Evolutionary conservation across 30 jellyfish, hydroid and myxozoan genomes (phyloP).

Genomic region (Cassiopea andromeda): DNA sequence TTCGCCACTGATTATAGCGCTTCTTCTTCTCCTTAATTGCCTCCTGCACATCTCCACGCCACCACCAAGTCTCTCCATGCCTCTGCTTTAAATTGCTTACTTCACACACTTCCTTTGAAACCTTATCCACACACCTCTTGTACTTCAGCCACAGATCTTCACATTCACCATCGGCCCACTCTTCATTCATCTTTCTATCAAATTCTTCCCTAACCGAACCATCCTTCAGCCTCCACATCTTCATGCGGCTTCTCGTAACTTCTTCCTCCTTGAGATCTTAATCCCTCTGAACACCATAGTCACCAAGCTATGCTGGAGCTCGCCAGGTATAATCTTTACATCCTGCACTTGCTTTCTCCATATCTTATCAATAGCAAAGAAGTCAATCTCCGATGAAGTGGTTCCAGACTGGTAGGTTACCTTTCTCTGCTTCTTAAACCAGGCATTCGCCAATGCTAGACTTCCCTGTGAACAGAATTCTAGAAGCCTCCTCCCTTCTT

Average conservation of each 20-base stretch:
- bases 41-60: conserved; percentile 8
- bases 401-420: conserved; percentile 32
- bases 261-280: not conserved
- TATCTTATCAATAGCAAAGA: not conserved
- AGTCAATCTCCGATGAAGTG: conserved; percentile 20
- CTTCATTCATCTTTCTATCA: not conserved
- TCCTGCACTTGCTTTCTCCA: conserved; percentile 1
- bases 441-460: conserved; percentile 27
- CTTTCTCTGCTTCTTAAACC: not conserved
- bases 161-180: not conserved
- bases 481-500: conserved; percentile 30
- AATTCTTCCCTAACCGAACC: conserved; percentile 6
- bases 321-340: conserved; percentile 43
- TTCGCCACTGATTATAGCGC: not conserved
- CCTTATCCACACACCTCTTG: not conserved
- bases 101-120: conserved; percentile 6
- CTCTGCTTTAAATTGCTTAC: conserved; percentile 6
- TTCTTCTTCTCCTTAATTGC: conserved; percentile 9
- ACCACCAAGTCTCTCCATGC: conserved; percentile 24
- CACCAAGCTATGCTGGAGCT: conserved; percentile 23
- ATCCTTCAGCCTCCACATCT: conserved; percentile 37
- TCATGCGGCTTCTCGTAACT: conserved; percentile 6
- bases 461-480: conserved; percentile 17
- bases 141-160: not conserved
- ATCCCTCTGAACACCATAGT: not conserved